Conservation (phyloP, 2,888 invertebrate genomes). For the Ichneumon xanthorius region DNA sequence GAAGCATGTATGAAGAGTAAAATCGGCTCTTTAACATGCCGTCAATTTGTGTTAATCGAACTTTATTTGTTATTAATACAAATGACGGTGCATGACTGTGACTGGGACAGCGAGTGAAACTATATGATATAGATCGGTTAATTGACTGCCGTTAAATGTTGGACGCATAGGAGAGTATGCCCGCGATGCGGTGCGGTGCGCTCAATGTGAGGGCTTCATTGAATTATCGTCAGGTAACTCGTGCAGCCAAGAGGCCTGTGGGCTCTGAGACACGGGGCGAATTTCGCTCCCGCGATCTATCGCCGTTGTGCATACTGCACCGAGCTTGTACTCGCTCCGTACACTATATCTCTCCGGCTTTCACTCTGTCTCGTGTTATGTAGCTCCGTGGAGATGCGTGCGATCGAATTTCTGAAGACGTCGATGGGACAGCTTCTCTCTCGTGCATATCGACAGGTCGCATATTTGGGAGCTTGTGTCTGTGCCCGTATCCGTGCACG, state of each 20-base stretch:
- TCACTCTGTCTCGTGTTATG: not conserved
- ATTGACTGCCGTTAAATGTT: constrained; percentile 53
- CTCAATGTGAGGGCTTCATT: constrained; percentile 50
- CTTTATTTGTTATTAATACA: no score
- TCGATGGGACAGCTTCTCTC: constrained; percentile 55
- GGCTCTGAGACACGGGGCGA: constrained; percentile 11
- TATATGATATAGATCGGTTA: constrained; percentile 42
- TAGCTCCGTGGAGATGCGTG: constrained; percentile 52
- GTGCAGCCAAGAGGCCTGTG: constrained; percentile 15
- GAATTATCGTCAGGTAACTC: constrained; percentile 61
- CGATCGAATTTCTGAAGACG: constrained; percentile 70
- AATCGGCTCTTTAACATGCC: no score
- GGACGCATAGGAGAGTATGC: constrained; percentile 20
- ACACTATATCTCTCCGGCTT: not conserved
- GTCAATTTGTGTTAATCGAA: no score
- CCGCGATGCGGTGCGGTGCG: constrained; percentile 23
- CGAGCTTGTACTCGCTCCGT: not conserved
- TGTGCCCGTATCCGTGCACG: not conserved
- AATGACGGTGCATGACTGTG: no score
- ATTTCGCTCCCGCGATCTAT: constrained; percentile 18
- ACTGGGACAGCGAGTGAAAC: not conserved
- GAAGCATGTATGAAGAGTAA: no score
- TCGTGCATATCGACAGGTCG: constrained; percentile 58
- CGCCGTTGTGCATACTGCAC: constrained; percentile 12
- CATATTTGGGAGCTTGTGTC: constrained; percentile 21